Percentiles rank a stretch among this genome's conserved stretches.
phyloP scores from a whole-genome alignment of 2,888 invertebrate species.

The Aleiodes alternator region DNA sequence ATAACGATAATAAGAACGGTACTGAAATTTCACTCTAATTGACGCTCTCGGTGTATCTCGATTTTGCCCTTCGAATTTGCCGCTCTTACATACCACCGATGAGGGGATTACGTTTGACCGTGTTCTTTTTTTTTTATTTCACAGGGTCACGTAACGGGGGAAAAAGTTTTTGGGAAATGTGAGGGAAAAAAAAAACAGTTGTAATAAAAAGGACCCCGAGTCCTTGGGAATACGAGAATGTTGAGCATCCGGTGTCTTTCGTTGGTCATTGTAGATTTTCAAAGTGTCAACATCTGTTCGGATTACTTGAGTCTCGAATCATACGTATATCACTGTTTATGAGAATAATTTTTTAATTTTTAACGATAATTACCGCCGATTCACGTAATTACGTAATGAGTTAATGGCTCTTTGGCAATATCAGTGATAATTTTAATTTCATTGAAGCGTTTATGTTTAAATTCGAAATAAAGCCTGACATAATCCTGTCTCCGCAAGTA shows the following conservation, averaged over 20 bases:
- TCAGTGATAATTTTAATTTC: background rate
- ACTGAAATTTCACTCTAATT: conserved; percentile 55
- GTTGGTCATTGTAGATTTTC: conserved; percentile 6
- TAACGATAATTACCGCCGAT: too few species aligned
- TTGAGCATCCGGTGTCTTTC: background rate
- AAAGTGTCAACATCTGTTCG: conserved; percentile 5
- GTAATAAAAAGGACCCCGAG: conserved; percentile 25
- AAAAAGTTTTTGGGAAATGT: background rate
- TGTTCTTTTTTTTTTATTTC: background rate
- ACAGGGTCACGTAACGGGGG: conserved; percentile 18
- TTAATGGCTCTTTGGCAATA: background rate
- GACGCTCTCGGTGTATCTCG: conserved; percentile 44
- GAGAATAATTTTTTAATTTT: conserved; percentile 11
- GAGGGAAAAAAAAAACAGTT: background rate
- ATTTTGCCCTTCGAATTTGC: conserved; percentile 23
- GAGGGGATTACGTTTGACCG: conserved; percentile 19
- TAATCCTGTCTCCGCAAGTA: conserved; percentile 61
- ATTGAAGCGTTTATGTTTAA: conserved; percentile 3
- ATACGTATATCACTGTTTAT: too few species aligned
- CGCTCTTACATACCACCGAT: conserved; percentile 17
- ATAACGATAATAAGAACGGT: conserved; percentile 45
- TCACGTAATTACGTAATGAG: too few species aligned
- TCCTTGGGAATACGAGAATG: conserved; percentile 15
- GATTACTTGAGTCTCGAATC: background rate
- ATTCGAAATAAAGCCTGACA: conserved; percentile 25